A percentile compares a stretch with the other conserved stretches of the same genome.
Conservation (phyloP, 2,113 vertebrate species). For the Gymnocephalus cernua region DNA sequence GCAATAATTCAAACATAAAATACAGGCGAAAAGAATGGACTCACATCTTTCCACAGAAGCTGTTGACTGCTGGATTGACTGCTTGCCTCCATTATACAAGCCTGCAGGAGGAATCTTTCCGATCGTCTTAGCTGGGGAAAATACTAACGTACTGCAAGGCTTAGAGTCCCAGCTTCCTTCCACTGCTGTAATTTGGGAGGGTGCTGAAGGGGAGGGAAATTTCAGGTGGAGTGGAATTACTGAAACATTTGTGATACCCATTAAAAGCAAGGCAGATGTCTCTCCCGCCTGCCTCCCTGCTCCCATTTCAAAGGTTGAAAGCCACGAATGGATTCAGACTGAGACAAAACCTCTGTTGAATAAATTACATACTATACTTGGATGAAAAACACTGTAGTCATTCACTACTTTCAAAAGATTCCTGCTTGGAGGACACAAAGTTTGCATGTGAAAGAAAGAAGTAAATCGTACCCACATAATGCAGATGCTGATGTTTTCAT, state of each 20-base stretch:
- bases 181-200: slow-evolving; percentile 79
- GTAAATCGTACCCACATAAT: not conserved
- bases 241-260: slow-evolving; percentile 77
- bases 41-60: slow-evolving; percentile 86
- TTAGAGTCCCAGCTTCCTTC: slow-evolving; percentile 70
- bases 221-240: slow-evolving; percentile 82
- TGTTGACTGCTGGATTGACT: slow-evolving; percentile 81
- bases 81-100: slow-evolving; percentile 81
- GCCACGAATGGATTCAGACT: slow-evolving; percentile 35
- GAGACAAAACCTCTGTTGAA: slow-evolving; percentile 54
- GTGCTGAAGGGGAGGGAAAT: slow-evolving; percentile 80
- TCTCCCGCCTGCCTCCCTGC: slow-evolving; percentile 44
- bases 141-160: slow-evolving; percentile 58
- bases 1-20: slow-evolving; percentile 26
- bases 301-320: slow-evolving; percentile 67
- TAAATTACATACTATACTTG: slow-evolving; percentile 46
- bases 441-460: slow-evolving; percentile 10
- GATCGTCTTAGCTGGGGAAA: slow-evolving; percentile 64
- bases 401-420: slow-evolving; percentile 19
- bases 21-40: slow-evolving; percentile 46
- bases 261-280: slow-evolving; percentile 78
- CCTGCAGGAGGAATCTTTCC: slow-evolving; percentile 64
- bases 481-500: slow-evolving; percentile 18
- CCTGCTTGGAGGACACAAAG: slow-evolving; percentile 20
- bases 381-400: slow-evolving; percentile 36